Percentiles rank a stretch among this genome's conserved stretches.
These are phyloP conservation scores for Cavia aperea DNA, from an alignment of 2,113 vertebrate species.

Conservation along the genomic window DNA sequence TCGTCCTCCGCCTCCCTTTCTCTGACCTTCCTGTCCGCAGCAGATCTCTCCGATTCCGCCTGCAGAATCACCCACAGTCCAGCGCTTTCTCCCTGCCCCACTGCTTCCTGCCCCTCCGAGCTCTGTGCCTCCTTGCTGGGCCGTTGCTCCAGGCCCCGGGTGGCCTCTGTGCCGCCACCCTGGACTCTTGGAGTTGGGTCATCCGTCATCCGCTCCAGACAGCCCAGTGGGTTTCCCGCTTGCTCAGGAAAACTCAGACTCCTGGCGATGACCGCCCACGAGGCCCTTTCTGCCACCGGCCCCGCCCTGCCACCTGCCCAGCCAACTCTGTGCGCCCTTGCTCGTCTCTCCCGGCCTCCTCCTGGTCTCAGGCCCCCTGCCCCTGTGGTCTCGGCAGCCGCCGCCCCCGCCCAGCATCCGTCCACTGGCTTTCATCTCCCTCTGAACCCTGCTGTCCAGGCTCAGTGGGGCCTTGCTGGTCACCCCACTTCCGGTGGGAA, in stretches of 20 bases:
- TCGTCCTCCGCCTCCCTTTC: not conserved
- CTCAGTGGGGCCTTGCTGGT: not conserved
- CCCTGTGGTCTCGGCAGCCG: not conserved
- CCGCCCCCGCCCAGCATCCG: not conserved
- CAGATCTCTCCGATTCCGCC: not conserved
- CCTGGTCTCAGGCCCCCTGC: not conserved
- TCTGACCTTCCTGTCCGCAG: not conserved
- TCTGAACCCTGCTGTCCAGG: not conserved
- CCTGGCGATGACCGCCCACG: not conserved
- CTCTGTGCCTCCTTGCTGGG: not conserved
- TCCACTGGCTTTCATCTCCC: not conserved
- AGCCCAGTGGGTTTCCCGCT: not conserved
- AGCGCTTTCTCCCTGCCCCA: not conserved
- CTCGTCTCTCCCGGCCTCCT: not conserved
- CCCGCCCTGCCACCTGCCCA: not conserved
- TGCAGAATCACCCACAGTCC: not conserved
- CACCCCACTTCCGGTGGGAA: not conserved
- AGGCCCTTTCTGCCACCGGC: not conserved
- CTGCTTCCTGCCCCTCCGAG: not conserved
- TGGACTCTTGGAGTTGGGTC: not conserved
- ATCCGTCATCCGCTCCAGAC: not conserved
- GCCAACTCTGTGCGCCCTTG: not conserved
- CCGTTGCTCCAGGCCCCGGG: not conserved
- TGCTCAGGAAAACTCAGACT: not conserved
- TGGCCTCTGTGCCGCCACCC: not conserved